Evolutionary conservation across 1,140 invertebrate genomes (phyloP).

Genomic region (Laupala kohalensis): DNA sequence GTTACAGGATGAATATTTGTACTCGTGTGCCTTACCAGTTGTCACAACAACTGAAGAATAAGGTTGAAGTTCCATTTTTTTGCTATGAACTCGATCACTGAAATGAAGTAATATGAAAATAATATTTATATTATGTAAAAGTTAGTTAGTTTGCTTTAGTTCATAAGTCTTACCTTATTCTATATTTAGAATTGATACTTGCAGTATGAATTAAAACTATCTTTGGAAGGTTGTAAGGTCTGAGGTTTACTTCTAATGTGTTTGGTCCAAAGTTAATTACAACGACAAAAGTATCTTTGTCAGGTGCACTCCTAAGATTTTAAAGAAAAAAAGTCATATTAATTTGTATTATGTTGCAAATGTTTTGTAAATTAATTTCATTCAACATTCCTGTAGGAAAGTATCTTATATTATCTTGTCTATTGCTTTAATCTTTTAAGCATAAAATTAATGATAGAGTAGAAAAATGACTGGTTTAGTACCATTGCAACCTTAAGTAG

Average conservation of each 20-base stretch:
- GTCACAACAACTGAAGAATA: background rate
- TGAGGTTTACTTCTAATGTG: background rate
- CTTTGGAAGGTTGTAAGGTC: background rate
- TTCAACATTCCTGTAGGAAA: no score
- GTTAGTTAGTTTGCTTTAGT: no score
- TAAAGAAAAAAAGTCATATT: background rate
- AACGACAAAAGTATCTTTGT: background rate
- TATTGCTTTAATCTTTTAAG: no score
- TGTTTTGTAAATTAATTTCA: no score
- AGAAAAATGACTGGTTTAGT: no score
- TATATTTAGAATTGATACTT: background rate
- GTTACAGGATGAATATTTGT: background rate
- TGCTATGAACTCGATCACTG: background rate
- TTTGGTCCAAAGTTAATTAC: background rate
- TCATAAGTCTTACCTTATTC: background rate
- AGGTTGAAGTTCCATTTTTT: background rate
- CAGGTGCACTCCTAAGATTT: background rate
- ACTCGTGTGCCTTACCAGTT: background rate
- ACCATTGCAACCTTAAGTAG: no score
- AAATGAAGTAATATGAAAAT: background rate
- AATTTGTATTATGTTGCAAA: no score
- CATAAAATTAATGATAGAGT: no score
- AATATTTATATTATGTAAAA: no score
- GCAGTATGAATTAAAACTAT: background rate
- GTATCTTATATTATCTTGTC: no score